Percentiles rank a stretch among this genome's conserved stretches.
Conservation (phyloP, 1,140 invertebrate genomes). For the Halyomorpha halys region DNA sequence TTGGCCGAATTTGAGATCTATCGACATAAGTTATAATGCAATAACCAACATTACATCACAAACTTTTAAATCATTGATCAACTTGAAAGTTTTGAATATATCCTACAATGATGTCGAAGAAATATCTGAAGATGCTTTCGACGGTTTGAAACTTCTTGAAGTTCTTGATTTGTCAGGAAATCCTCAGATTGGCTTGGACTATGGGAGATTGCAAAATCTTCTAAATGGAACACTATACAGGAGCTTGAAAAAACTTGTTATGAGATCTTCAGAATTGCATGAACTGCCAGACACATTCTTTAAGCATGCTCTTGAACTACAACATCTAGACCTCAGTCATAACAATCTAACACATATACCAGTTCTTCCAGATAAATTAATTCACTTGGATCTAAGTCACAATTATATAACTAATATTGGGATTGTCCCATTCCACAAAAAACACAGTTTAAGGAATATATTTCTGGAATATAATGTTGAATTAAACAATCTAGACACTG, state of each 20-base stretch:
- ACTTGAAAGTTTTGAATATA: constrained; percentile 19
- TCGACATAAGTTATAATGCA: constrained; percentile 16
- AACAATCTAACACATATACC: constrained; percentile 19
- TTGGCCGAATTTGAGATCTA: neutral
- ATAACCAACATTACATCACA: neutral
- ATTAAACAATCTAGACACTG: constrained; percentile 1
- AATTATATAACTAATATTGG: constrained; percentile 12
- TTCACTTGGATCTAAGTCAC: constrained; percentile 18
- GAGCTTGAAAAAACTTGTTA: neutral
- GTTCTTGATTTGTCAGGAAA: constrained; percentile 23
- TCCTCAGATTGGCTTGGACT: neutral
- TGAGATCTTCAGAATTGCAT: neutral
- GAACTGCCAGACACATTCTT: constrained; percentile 9
- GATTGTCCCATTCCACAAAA: neutral
- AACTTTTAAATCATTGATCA: neutral
- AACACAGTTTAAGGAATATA: constrained; percentile 1
- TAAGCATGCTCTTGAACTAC: neutral
- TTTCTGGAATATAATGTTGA: constrained; percentile 19
- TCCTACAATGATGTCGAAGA: constrained; percentile 15
- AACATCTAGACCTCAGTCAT: constrained; percentile 16
- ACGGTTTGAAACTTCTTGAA: neutral
- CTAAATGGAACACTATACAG: constrained; percentile 4
- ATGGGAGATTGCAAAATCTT: neutral
- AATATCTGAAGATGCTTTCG: constrained; percentile 3
- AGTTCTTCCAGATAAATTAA: constrained; percentile 15